Conservation (phyloP, 2,888 invertebrate genomes). For the Diabrotica balteata region DNA sequence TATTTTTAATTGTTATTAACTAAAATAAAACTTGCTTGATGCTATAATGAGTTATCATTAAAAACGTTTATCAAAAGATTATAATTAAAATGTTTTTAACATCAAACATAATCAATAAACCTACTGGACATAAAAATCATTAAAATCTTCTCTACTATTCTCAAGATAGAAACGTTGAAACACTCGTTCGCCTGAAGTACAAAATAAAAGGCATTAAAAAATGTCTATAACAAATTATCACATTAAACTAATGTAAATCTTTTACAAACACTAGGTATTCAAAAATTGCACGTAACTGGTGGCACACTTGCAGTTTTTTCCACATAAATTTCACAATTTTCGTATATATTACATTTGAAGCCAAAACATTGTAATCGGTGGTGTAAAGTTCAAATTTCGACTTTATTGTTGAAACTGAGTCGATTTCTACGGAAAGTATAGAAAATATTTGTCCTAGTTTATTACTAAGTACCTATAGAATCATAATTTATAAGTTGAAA, state of each 20-base stretch:
- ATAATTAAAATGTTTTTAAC: no score
- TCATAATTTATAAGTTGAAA: no score
- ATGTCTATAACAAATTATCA: conserved; percentile 53
- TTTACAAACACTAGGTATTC: conserved; percentile 48
- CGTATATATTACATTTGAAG: conserved; percentile 43
- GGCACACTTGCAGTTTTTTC: conserved; percentile 54
- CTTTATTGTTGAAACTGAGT: no score
- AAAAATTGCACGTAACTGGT: conserved; percentile 58
- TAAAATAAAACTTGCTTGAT: no score
- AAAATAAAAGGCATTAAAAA: conserved; percentile 38
- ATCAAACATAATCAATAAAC: no score
- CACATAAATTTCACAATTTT: conserved; percentile 38
- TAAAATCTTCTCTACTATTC: not conserved
- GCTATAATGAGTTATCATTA: not conserved
- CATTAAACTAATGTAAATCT: conserved; percentile 47
- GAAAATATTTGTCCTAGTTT: no score
- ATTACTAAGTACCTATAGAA: no score
- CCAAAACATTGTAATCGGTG: conserved; percentile 36
- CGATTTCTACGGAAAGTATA: no score
- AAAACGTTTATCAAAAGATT: not conserved
- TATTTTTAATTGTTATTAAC: no score
- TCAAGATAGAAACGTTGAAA: conserved; percentile 7
- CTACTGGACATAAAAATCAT: not conserved
- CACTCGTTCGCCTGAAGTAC: conserved; percentile 1
- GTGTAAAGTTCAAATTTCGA: not conserved